Percentiles rank a stretch among this genome's conserved stretches.
phyloP scores from a whole-genome alignment of 2,888 invertebrate species.

The Eilema caniola region DNA sequence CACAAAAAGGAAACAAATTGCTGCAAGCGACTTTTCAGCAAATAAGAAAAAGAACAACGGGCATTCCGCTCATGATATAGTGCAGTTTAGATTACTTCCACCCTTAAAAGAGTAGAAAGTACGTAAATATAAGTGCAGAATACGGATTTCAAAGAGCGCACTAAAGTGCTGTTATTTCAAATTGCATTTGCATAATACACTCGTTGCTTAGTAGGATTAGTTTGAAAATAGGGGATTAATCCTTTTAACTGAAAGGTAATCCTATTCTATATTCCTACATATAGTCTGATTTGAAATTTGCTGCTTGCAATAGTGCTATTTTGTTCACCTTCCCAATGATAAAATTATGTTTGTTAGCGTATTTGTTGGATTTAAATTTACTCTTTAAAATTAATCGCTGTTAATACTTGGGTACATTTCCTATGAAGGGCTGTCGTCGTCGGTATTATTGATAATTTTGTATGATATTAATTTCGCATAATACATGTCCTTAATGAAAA shows the following conservation, averaged over 20 bases:
- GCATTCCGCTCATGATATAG: slow-evolving; percentile 1
- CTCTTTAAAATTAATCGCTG: background rate
- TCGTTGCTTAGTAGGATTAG: slow-evolving; percentile 46
- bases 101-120: slow-evolving; percentile 15
- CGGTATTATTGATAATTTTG: background rate
- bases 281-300: background rate
- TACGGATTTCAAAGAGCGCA: slow-evolving; percentile 37
- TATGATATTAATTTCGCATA: too few relatives aligned
- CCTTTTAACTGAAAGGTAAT: background rate
- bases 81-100: slow-evolving; percentile 16
- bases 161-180: slow-evolving; percentile 73
- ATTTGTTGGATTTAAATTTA: background rate
- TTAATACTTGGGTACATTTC: background rate
- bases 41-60: background rate
- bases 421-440: background rate
- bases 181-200: slow-evolving; percentile 83
- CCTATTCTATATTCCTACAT: background rate
- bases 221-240: slow-evolving; percentile 24
- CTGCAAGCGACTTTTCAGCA: background rate
- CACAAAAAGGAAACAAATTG: slow-evolving; percentile 21
- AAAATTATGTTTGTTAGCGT: too few relatives aligned
- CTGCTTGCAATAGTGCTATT: background rate
- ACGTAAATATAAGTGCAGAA: slow-evolving; percentile 10
- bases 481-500: too few relatives aligned
- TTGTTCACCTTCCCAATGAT: too few relatives aligned